These are phyloP conservation scores for Dendrocopos noguchii DNA, from an alignment of 2,113 vertebrate genomes.

Conservation along the genomic window DNA sequence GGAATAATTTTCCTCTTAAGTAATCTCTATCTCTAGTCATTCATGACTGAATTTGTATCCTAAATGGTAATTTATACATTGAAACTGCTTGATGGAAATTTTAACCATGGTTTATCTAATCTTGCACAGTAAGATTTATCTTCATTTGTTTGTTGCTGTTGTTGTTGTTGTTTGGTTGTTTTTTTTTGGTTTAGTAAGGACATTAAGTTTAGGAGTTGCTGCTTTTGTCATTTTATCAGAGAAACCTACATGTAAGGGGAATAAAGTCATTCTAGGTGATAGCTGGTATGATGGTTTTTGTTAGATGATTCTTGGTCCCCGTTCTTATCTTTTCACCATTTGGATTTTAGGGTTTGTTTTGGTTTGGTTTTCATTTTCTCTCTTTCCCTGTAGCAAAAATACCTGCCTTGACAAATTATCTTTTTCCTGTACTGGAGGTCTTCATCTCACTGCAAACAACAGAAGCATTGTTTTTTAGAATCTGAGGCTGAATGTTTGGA, in stretches of 20 bases:
- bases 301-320: background rate
- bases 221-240: background rate
- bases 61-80: background rate
- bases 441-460: background rate
- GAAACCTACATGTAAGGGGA: background rate
- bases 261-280: background rate
- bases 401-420: background rate
- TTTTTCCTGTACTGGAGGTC: background rate
- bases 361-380: background rate
- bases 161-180: background rate
- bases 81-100: background rate
- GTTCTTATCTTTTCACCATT: background rate
- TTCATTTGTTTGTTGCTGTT: background rate
- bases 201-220: background rate
- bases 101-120: background rate
- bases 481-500: background rate
- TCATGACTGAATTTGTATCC: background rate
- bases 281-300: background rate
- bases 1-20: background rate
- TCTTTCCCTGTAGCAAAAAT: background rate
- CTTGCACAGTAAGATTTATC: background rate
- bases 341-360: no score
- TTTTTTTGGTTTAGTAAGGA: no score
- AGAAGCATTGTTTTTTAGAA: background rate
- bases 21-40: accelerated